phyloP scores from a whole-genome alignment of 2,888 invertebrate species.

The Cerastoderma edule region DNA sequence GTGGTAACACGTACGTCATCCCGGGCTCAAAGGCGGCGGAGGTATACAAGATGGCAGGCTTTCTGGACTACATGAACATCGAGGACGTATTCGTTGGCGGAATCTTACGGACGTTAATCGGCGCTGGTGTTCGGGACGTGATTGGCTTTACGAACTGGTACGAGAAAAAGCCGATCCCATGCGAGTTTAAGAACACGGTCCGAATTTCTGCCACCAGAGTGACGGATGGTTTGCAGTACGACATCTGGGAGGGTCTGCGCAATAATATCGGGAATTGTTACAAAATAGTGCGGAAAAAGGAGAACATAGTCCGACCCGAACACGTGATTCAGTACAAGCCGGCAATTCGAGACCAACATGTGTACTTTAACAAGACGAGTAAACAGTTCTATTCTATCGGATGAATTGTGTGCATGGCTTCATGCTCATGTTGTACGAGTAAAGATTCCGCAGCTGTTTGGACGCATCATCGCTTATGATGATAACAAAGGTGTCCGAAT shows the following conservation, averaged over 20 bases:
- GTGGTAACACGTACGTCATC: conserved; percentile 71
- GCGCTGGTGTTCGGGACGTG: conserved; percentile 51
- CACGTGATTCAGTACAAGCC: background rate
- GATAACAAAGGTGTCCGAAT: too few species aligned
- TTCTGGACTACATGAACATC: conserved; percentile 68
- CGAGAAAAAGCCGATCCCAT: conserved; percentile 63
- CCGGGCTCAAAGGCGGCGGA: conserved; percentile 57
- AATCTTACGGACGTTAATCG: conserved; percentile 62
- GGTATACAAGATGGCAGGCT: conserved; percentile 59
- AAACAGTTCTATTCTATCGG: conserved; percentile 34
- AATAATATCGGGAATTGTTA: conserved; percentile 44
- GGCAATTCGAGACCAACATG: conserved; percentile 41
- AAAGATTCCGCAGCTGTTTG: too few species aligned
- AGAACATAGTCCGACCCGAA: conserved; percentile 38
- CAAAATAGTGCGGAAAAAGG: conserved; percentile 11
- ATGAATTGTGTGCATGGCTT: too few species aligned
- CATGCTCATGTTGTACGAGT: too few species aligned
- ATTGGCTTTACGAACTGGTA: conserved; percentile 69
- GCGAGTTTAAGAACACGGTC: conserved; percentile 63
- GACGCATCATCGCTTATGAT: too few species aligned
- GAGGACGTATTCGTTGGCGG: conserved; percentile 78
- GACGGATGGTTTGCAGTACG: conserved; percentile 43
- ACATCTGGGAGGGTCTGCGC: conserved; percentile 57
- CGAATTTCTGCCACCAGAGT: conserved; percentile 65
- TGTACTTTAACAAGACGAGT: conserved; percentile 44